Evolutionary conservation across 2,113 vertebrate species (phyloP).

Genomic region (Cyprinus carpio): DNA sequence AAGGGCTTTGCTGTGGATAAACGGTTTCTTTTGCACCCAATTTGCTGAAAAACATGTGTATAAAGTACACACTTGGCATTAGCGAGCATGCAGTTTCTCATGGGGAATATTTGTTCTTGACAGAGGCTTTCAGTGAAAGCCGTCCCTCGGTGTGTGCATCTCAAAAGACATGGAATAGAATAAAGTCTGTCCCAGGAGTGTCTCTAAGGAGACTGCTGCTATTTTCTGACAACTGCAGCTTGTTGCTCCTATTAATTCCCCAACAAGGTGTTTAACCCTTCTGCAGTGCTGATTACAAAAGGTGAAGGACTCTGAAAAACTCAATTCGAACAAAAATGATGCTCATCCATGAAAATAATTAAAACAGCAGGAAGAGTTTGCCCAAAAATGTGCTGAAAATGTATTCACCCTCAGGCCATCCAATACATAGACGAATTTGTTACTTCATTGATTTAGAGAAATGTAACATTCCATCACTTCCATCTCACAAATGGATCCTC

Average conservation of each 20-base stretch:
- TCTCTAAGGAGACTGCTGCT: conserved; percentile 58
- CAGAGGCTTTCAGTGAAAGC: conserved; percentile 33
- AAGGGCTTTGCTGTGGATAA: conserved; percentile 47
- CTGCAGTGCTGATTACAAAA: conserved; percentile 38
- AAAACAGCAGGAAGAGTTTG: background rate
- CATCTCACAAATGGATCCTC: too few relatives aligned
- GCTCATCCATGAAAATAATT: too few relatives aligned
- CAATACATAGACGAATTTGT: too few relatives aligned
- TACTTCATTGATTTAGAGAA: too few relatives aligned
- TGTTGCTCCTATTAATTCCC: conserved; percentile 72
- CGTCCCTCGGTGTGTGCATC: background rate
- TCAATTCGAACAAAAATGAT: background rate
- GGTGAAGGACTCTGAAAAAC: background rate
- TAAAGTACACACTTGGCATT: conserved; percentile 37
- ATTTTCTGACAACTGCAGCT: conserved; percentile 63
- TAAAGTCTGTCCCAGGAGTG: conserved; percentile 46
- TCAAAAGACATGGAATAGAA: conserved; percentile 2
- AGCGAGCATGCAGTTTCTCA: conserved; percentile 56
- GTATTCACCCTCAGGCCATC: too few relatives aligned
- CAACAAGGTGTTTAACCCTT: conserved; percentile 65
- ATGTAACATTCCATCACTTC: too few relatives aligned
- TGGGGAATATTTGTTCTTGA: conserved; percentile 57
- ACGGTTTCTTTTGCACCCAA: conserved; percentile 46
- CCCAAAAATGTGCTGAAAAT: too few relatives aligned
- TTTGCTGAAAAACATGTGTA: background rate